A percentile compares a stretch with the other conserved stretches of the same genome.
Conservation (phyloP, 1,140 invertebrate species). For the Drosophila sproati region DNA sequence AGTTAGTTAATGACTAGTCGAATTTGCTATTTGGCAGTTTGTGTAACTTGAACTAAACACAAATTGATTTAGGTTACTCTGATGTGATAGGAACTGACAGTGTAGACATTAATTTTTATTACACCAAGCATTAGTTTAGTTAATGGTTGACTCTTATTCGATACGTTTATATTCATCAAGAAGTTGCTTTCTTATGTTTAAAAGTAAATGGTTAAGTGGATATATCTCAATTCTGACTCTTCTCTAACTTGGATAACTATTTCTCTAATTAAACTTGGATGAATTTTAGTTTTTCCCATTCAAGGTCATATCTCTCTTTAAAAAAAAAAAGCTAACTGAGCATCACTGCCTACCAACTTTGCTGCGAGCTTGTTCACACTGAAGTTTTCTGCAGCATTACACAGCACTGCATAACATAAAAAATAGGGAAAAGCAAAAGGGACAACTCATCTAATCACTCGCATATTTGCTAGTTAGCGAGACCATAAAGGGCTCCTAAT, state of each 20-base stretch:
- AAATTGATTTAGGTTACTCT: background rate
- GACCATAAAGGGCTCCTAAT: constrained; percentile 75
- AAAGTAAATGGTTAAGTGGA: no score
- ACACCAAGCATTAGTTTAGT: no score
- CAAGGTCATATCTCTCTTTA: background rate
- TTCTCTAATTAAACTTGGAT: no score
- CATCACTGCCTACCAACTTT: background rate
- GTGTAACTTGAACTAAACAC: background rate
- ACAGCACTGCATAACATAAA: background rate
- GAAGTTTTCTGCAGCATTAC: background rate
- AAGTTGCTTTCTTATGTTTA: no score
- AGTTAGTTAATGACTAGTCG: constrained; percentile 54
- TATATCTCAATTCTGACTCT: no score
- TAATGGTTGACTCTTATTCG: no score
- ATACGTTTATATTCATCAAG: no score
- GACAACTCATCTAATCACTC: constrained; percentile 64
- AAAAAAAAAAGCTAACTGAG: background rate
- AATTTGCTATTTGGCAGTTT: constrained; percentile 28
- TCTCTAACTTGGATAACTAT: no score
- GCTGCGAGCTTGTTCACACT: background rate
- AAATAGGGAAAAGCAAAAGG: background rate
- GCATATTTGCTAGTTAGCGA: constrained; percentile 74
- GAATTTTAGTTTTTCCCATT: no score
- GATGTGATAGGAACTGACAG: background rate
- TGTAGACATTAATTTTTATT: no score